Evolutionary conservation across 2,888 invertebrate species (phyloP).

Genomic region (Drosophila melanosoma): DNA sequence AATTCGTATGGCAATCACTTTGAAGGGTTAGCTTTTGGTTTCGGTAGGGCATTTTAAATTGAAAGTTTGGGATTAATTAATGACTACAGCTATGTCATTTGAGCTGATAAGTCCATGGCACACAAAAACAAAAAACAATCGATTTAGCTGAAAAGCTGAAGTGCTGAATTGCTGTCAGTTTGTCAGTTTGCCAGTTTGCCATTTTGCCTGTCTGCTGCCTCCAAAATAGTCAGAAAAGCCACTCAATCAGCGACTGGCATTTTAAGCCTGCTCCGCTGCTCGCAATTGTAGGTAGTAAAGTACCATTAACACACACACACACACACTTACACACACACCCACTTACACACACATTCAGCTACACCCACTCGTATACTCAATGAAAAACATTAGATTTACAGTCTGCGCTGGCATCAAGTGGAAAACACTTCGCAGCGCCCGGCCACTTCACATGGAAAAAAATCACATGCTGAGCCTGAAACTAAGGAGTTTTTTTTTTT

Average conservation of each 20-base stretch:
- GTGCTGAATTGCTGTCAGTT: background rate
- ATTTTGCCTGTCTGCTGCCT: background rate
- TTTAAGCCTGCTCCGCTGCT: slow-evolving; percentile 37
- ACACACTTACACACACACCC: slow-evolving; percentile 1
- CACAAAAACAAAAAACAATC: slow-evolving; percentile 51
- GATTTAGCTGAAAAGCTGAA: slow-evolving; percentile 50
- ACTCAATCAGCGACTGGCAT: slow-evolving; percentile 64
- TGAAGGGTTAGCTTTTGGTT: background rate
- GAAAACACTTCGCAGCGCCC: slow-evolving; percentile 63
- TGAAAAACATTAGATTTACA: slow-evolving; percentile 49
- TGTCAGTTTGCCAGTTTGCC: background rate
- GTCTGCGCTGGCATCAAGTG: slow-evolving; percentile 46
- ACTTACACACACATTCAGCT: background rate
- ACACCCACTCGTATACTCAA: background rate
- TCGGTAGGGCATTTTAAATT: slow-evolving; percentile 14
- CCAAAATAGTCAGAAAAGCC: slow-evolving; percentile 33
- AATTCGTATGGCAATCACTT: background rate
- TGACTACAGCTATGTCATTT: slow-evolving; percentile 48
- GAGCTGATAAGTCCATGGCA: slow-evolving; percentile 46
- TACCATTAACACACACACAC: slow-evolving; percentile 50
- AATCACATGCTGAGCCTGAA: slow-evolving; percentile 52
- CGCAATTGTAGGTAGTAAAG: slow-evolving; percentile 33
- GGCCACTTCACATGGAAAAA: slow-evolving; percentile 71
- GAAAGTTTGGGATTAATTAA: slow-evolving; percentile 47
- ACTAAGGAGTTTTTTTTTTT: background rate